Base-by-base conservation (phyloP, 1,140 invertebrate species). In the Ceratoteleas bidentatus region DNA sequence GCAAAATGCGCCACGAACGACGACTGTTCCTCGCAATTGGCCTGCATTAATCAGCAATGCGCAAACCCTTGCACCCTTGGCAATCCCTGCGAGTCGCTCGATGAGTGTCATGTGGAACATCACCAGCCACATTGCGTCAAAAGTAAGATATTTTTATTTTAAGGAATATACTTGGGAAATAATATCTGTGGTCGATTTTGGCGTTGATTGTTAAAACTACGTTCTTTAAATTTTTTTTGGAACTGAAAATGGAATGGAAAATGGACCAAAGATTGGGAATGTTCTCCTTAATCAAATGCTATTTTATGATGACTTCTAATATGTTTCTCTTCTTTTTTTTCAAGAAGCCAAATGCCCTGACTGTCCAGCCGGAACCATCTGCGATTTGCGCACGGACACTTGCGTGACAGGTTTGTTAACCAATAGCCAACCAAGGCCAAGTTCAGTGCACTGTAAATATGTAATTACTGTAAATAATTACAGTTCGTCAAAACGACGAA, bases 101-200 rank as follows among this genome's bases (percentile, higher is more conserved):
- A 96, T 72, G 94, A 95, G 50, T 97, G 96, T 87, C 94, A 94
- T 79, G 95, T 96, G 16, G 91, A 95, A 79, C 91, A 95, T 85
- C 96, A 97, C 89, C 94, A 95, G 86, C 94, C 96, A 24, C 93
- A 96, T 57, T 97, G 96, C 85, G 93, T 95, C 15, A 94, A 94
- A 93, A 95, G 96, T 95, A 92, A 85, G 72, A 57, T 11, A 13
- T 34, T 60, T 58, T 32, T 4, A 43, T 8, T 10, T 60, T 43
- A 43, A 43, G 40, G 1, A 24, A 24, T 24, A 24, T 4, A 24
- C 4, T 24, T 1, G 4, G 24, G 4, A 24, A 24, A 24, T 4
- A 4, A 24, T 4, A 24, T 24, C 24, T 24, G 1, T 24, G 24
- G 24, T 24, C 24, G 4, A 24, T 24, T 24, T n/a, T n/a, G n/a